phyloP scores from a whole-genome alignment of 2,888 invertebrate species.

The Mellilla xanthometata region DNA sequence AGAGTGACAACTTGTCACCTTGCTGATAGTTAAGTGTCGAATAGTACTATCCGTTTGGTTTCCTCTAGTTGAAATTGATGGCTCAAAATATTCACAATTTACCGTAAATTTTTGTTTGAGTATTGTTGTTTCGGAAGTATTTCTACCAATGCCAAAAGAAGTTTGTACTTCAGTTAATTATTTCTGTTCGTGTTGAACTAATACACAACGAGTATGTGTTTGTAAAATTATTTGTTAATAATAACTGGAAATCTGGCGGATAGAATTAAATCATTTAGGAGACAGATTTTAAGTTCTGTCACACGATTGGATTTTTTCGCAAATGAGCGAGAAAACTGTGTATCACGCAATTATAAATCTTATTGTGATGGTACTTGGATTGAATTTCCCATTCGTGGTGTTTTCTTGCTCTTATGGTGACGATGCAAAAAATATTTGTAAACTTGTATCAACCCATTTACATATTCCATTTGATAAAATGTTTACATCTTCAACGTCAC shows the following conservation, averaged over 20 bases:
- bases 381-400: not conserved
- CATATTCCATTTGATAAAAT: not conserved
- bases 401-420: conserved; percentile 1
- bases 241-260: conserved; percentile 25
- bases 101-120: too few relatives aligned
- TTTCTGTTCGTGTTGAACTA: too few relatives aligned
- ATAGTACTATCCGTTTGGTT: too few relatives aligned
- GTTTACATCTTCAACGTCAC: not conserved
- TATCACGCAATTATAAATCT: conserved; percentile 2
- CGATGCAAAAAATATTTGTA: not conserved
- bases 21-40: too few relatives aligned
- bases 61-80: too few relatives aligned
- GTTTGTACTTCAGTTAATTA: too few relatives aligned
- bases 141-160: too few relatives aligned
- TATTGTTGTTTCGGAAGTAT: too few relatives aligned
- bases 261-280: conserved; percentile 9
- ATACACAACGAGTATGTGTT: too few relatives aligned
- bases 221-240: too few relatives aligned
- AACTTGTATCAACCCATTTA: not conserved
- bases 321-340: conserved; percentile 5
- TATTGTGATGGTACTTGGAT: not conserved
- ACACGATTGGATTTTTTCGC: conserved; percentile 11
- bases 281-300: not conserved
- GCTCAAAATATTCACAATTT: not conserved
- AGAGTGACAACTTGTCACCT: too few relatives aligned